A percentile compares a stretch with the other conserved stretches of the same genome.
phyloP scores from a whole-genome alignment of 2,797 vertebrate species.

The Myotis planiceps region DNA sequence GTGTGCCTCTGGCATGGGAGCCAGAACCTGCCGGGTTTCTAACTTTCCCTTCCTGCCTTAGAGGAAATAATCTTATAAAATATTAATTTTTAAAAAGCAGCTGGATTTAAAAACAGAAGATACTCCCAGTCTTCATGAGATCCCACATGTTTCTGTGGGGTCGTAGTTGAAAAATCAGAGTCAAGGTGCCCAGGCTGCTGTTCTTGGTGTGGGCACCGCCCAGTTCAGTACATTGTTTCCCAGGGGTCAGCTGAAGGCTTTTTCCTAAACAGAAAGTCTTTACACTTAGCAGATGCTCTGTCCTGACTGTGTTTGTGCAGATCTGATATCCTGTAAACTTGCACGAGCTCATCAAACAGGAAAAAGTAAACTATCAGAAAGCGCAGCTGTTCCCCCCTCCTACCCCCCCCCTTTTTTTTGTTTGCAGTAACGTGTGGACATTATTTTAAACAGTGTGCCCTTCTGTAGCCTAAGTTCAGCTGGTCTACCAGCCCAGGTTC shows the following conservation, averaged over 20 bases:
- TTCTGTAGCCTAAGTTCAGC: background rate
- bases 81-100: background rate
- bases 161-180: background rate
- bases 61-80: background rate
- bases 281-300: background rate
- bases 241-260: background rate
- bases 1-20: background rate
- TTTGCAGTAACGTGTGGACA: background rate
- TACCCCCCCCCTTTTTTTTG: background rate
- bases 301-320: background rate
- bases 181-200: background rate
- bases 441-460: constrained; percentile 11
- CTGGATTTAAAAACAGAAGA: background rate
- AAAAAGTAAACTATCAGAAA: background rate
- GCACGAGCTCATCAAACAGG: background rate
- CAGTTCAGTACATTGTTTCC: background rate
- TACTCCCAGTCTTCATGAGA: background rate
- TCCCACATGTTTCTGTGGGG: background rate
- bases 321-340: background rate
- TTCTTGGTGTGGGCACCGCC: background rate
- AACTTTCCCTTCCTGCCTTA: background rate
- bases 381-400: background rate
- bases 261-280: background rate
- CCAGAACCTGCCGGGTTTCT: background rate
- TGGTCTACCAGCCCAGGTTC: background rate